These are phyloP conservation scores for Agrochola litura DNA, from an alignment of 2,888 invertebrate species.

Conservation along the genomic window DNA sequence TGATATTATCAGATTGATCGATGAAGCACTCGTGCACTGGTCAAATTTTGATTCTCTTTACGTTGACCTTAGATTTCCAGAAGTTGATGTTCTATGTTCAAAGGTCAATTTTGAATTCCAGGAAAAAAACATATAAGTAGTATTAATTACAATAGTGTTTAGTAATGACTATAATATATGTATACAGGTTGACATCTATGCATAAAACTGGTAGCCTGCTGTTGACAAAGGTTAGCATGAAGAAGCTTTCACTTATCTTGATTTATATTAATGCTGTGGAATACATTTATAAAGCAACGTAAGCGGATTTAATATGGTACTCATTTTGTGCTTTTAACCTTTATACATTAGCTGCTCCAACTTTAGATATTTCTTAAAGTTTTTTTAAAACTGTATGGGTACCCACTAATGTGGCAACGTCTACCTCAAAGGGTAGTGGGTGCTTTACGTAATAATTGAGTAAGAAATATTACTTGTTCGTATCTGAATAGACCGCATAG, in stretches of 20 bases:
- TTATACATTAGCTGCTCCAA: slow-evolving; percentile 25
- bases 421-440: neutral
- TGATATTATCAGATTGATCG: neutral
- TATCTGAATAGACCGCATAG: neutral
- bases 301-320: slow-evolving; percentile 29
- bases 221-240: slow-evolving; percentile 12
- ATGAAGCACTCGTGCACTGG: neutral
- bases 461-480: slow-evolving; percentile 10
- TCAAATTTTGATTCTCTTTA: neutral
- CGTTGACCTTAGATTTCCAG: neutral
- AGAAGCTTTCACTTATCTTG: slow-evolving; percentile 41
- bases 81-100: neutral
- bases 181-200: neutral
- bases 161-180: neutral
- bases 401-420: neutral
- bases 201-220: neutral
- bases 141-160: neutral
- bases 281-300: slow-evolving; percentile 29
- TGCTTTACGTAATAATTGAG: neutral
- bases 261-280: slow-evolving; percentile 32
- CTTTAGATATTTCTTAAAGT: slow-evolving; percentile 1
- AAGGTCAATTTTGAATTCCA: neutral
- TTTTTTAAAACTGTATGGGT: neutral
- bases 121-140: too few relatives aligned
- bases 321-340: slow-evolving; percentile 28